Conservation (phyloP, 1,140 invertebrate species). For the Bombus huntii region DNA sequence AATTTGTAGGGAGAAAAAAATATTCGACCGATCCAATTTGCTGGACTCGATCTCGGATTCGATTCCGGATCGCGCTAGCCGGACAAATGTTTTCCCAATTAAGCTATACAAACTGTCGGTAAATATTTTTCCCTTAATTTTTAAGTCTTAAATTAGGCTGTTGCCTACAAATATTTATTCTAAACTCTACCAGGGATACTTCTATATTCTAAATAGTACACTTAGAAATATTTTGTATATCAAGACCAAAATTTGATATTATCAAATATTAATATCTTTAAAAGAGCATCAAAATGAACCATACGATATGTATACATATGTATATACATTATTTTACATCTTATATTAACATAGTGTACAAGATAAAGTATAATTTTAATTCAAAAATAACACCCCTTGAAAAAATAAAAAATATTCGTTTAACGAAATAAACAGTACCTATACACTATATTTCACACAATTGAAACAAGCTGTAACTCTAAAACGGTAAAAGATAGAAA, state of each 20-base stretch:
- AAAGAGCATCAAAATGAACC: not conserved
- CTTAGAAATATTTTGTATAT: not conserved
- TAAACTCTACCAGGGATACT: not conserved
- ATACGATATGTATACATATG: not conserved
- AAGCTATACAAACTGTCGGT: too few species aligned
- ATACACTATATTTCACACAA: too few species aligned
- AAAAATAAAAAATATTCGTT: not conserved
- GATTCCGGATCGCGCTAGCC: too few species aligned
- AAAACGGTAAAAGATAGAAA: too few species aligned
- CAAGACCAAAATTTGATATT: not conserved
- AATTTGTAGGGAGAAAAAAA: too few species aligned
- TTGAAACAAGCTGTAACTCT: too few species aligned
- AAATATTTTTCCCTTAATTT: too few species aligned
- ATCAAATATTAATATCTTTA: not conserved
- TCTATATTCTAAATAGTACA: not conserved
- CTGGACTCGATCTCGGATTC: too few species aligned
- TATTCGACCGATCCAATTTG: too few species aligned
- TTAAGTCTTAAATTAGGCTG: not conserved
- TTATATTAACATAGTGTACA: not conserved
- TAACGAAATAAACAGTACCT: too few species aligned
- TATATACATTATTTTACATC: not conserved
- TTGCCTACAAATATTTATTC: not conserved
- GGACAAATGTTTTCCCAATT: too few species aligned
- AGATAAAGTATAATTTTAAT: not conserved
- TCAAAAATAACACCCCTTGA: not conserved